Base-by-base conservation (phyloP, 2,888 invertebrate species). In the Alcis repandata region DNA sequence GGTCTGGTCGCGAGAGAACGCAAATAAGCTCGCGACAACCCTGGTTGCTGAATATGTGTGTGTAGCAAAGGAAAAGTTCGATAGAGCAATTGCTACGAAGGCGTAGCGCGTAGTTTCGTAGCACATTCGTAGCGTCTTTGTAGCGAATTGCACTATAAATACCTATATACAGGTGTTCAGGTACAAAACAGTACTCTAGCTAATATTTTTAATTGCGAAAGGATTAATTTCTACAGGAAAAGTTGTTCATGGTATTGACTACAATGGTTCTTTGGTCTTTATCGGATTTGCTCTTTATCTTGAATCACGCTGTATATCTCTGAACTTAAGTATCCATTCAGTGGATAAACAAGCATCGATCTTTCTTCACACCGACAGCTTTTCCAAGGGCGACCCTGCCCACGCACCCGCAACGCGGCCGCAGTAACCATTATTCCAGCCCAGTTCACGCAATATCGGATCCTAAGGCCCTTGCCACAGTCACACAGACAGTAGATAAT, bases 1-100 rank as follows among this genome's bases (percentile, higher is more conserved):
- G 27, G 9, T 17, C 27, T n/a, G 38, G 20, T 38, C 33, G 19
- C 3, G 32, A 45, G 22, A 13, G 3, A 43, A 27, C n/a, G 49
- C 49, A 58, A 67, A 69, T 64, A 69, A 45, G n/a, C 19, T 54
- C n/a, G 59, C 22, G 45, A 54, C 48, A 63, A 56, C 51, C 43
- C 53, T 49, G 45, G 22, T 22, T 32, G 20, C 2, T 7, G 27
- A 15, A 1, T 33, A 4, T 52, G 19, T 38, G 38, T 52, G 20
- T 36, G 38, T 15, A 32, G 20, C 45, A 17, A 2, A 49, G 49
- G 15, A 20, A 52, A 20, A 38, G 8, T 19, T 36, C 11, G 15
- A 33, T 48, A 15, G 15, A 15, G 20, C 6, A 20, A 32, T 20
- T 48, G n/a, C 27, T 15, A 2, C 46, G 8, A 7, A 15, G 15